Percentiles rank a stretch among this genome's conserved stretches.
Evolutionary conservation across 2,797 vertebrate genomes (phyloP).

Genomic region (Hephaestus fuliginosus): DNA sequence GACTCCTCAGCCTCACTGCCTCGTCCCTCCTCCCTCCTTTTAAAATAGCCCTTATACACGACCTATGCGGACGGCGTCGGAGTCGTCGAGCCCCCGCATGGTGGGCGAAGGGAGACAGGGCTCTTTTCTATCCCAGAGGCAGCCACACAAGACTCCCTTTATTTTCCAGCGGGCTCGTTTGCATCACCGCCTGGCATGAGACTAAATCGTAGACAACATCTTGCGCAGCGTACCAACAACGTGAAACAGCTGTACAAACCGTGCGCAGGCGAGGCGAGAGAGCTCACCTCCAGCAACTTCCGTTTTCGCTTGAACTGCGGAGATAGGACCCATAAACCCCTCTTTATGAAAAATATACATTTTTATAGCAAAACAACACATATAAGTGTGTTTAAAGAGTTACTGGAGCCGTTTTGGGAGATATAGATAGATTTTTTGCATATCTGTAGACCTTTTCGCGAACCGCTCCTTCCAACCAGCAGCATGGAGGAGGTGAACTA

Average conservation of each 20-base stretch:
- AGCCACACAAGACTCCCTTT: slow-evolving; percentile 34
- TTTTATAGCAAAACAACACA: neutral
- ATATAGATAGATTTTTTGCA: neutral
- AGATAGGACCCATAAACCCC: neutral
- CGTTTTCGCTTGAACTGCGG: slow-evolving; percentile 3
- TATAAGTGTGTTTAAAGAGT: rapidly evolving
- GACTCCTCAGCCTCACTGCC: slow-evolving; percentile 65
- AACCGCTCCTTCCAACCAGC: neutral
- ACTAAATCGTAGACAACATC: slow-evolving; percentile 62
- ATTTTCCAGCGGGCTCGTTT: slow-evolving; percentile 45
- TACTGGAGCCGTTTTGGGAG: rapidly evolving
- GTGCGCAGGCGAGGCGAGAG: slow-evolving; percentile 35
- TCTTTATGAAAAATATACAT: neutral
- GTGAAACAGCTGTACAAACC: slow-evolving; percentile 69
- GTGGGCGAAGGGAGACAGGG: slow-evolving; percentile 34
- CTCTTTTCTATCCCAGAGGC: slow-evolving; percentile 28
- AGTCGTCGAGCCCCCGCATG: slow-evolving; percentile 45
- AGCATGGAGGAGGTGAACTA: neutral
- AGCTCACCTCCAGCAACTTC: neutral
- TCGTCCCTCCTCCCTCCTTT: slow-evolving; percentile 59
- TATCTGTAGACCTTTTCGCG: rapidly evolving
- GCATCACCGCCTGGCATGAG: slow-evolving; percentile 55
- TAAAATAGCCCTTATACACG: slow-evolving; percentile 60
- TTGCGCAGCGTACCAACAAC: slow-evolving; percentile 70
- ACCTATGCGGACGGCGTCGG: slow-evolving; percentile 27